phyloP scores from a whole-genome alignment of 2,113 vertebrate species.

The Leucoraja erinaceus region DNA sequence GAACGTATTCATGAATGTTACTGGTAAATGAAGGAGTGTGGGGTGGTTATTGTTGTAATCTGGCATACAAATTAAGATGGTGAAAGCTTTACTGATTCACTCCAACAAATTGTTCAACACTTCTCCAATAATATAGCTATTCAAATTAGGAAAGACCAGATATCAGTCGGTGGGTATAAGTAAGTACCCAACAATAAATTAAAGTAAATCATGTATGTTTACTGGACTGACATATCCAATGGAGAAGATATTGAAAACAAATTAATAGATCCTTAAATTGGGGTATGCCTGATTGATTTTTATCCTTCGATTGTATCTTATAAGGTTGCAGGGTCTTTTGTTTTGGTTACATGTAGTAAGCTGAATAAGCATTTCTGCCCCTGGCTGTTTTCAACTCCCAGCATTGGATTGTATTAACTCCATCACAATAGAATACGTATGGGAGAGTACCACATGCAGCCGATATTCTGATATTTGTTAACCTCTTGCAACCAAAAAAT shows the following conservation, averaged over 20 bases:
- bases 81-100: slow-evolving; percentile 15
- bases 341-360: no score
- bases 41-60: not conserved
- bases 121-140: not conserved
- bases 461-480: no score
- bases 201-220: not conserved
- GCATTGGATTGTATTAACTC: no score
- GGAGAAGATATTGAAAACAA: not conserved
- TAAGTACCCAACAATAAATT: not conserved
- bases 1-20: not conserved
- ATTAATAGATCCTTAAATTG: not conserved
- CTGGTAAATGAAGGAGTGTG: not conserved
- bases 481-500: no score
- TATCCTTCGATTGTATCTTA: not conserved
- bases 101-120: not conserved
- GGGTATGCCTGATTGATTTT: not conserved
- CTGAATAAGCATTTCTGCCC: no score
- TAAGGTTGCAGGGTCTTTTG: not conserved
- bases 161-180: not conserved
- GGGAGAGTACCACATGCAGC: no score
- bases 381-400: no score
- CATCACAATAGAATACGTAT: no score
- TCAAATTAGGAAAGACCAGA: not conserved
- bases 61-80: not conserved
- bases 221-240: not conserved